These are phyloP conservation scores for Zaprionus obscuricornis DNA, from an alignment of 2,888 invertebrate genomes.

Conservation along the genomic window DNA sequence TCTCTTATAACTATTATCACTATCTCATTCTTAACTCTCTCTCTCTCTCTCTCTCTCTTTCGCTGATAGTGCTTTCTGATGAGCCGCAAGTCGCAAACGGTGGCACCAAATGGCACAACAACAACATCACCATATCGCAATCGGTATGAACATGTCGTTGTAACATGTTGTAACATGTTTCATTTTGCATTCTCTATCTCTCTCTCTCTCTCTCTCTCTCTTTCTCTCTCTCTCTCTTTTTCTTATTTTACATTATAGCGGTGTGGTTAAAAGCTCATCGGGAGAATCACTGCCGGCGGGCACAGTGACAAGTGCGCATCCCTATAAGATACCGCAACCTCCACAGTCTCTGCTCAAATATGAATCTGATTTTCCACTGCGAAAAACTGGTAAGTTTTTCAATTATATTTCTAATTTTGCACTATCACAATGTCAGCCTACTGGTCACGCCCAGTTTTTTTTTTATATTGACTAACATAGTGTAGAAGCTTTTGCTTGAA, in stretches of 20 bases:
- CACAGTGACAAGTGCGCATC: conserved; percentile 87
- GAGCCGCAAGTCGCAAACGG: conserved; percentile 90
- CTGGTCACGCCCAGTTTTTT: too few relatives aligned
- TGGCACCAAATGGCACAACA: conserved; percentile 88
- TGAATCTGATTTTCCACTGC: conserved; percentile 92
- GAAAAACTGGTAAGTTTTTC: conserved; percentile 94
- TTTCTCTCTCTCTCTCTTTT: neutral
- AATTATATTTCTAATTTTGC: too few relatives aligned
- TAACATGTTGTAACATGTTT: too few relatives aligned
- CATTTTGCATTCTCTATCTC: neutral
- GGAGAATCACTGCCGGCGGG: conserved; percentile 87
- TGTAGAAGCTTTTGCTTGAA: too few relatives aligned
- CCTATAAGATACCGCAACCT: conserved; percentile 88
- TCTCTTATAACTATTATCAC: neutral
- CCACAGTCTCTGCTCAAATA: conserved; percentile 84
- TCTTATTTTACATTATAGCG: conserved; percentile 83
- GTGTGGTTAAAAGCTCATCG: conserved; percentile 87
- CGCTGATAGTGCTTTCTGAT: conserved; percentile 88
- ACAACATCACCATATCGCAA: conserved; percentile 90
- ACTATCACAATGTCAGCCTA: too few relatives aligned
- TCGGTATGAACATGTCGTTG: conserved; percentile 88
- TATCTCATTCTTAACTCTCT: neutral
- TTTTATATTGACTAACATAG: too few relatives aligned
- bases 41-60: neutral
- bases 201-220: neutral